These are phyloP conservation scores for Drosophila murphyi DNA, from an alignment of 1,140 invertebrate species.

Conservation along the genomic window DNA sequence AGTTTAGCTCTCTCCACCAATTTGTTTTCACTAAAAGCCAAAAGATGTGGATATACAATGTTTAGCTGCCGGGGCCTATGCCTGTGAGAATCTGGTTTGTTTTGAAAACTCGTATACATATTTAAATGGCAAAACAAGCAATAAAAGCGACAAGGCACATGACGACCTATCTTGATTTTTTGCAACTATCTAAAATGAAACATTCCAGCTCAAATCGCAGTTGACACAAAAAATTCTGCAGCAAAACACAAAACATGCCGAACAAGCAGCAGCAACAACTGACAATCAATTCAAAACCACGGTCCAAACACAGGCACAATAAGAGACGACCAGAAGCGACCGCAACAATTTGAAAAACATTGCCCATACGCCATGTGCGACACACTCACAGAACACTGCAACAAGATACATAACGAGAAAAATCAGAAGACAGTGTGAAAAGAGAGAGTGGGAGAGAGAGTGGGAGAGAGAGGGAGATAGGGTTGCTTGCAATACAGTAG, in stretches of 20 bases:
- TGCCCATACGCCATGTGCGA: constrained; percentile 74
- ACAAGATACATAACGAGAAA: constrained; percentile 21
- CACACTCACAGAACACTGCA: constrained; percentile 33
- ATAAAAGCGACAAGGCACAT: no score
- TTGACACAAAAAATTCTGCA: neutral
- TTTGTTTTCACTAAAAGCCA: no score
- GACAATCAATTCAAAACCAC: constrained; percentile 48
- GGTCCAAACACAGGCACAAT: constrained; percentile 50
- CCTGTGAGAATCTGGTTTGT: no score
- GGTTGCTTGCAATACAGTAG: constrained; percentile 31
- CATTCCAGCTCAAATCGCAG: constrained; percentile 1
- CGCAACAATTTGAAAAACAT: constrained; percentile 78
- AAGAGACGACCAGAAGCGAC: constrained; percentile 49
- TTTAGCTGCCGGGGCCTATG: neutral
- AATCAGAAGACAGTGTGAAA: constrained; percentile 2
- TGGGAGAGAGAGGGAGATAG: constrained; percentile 15
- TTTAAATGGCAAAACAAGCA: no score
- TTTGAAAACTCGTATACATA: no score
- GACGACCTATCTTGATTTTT: neutral
- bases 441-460: neutral
- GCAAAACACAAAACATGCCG: neutral
- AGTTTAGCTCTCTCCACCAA: no score
- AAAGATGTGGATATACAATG: no score
- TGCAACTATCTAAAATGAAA: neutral
- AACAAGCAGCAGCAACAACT: constrained; percentile 7